phyloP scores from a whole-genome alignment of 1,140 invertebrate genomes.

The Diuraphis noxia region DNA sequence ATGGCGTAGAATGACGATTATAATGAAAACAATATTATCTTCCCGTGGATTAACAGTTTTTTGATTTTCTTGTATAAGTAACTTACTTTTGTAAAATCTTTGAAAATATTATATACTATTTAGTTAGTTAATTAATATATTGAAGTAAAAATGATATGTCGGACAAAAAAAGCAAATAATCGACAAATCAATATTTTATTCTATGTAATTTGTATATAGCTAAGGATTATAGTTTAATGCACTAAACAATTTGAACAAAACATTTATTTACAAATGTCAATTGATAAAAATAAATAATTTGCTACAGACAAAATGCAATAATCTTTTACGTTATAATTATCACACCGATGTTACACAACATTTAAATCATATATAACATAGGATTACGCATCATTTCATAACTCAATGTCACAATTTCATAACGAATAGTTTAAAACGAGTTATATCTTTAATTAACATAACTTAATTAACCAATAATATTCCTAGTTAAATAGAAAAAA shows the following conservation, averaged over 20 bases:
- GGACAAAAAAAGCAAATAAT: conserved; percentile 4
- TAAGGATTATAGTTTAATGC: not conserved
- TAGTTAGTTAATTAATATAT: not conserved
- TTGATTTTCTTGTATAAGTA: not conserved
- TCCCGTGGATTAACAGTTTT: not conserved
- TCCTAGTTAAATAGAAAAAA: not conserved
- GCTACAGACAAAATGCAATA: not conserved
- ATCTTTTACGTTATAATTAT: not conserved
- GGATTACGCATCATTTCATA: not conserved
- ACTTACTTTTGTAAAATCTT: not conserved
- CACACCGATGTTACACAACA: not conserved
- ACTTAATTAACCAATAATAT: not conserved
- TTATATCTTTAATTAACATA: not conserved
- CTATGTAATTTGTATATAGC: too few species aligned
- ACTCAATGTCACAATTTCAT: not conserved
- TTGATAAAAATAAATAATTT: not conserved
- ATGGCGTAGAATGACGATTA: not conserved
- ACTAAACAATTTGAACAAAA: not conserved
- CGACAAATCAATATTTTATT: conserved; percentile 16
- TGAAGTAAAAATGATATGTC: not conserved
- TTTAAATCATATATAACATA: not conserved
- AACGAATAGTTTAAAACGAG: not conserved
- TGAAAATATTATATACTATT: not conserved
- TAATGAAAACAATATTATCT: not conserved
- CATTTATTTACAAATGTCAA: not conserved